Conservation (phyloP, 2,888 invertebrate genomes). For the Molanna angustata region DNA sequence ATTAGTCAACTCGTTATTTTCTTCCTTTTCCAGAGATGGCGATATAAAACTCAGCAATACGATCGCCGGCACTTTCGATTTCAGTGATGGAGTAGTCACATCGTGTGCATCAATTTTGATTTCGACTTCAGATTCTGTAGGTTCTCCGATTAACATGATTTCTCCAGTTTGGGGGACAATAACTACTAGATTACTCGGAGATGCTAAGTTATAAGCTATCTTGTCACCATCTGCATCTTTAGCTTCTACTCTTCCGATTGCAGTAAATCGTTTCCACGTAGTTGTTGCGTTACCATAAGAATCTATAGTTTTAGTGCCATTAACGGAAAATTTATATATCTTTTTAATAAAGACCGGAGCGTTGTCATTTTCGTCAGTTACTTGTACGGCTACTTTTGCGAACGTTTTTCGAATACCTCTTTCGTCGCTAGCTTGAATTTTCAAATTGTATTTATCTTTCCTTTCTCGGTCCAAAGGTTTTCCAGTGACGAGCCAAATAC, state of each 20-base stretch:
- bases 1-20: slow-evolving; percentile 53
- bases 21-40: slow-evolving; percentile 46
- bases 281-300: slow-evolving; percentile 59
- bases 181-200: slow-evolving; percentile 78
- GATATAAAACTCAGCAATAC: slow-evolving; percentile 72
- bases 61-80: slow-evolving; percentile 68
- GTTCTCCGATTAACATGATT: slow-evolving; percentile 78
- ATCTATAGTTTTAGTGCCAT: slow-evolving; percentile 58
- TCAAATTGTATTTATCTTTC: slow-evolving; percentile 67
- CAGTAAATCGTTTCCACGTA: slow-evolving; percentile 74
- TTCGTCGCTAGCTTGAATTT: slow-evolving; percentile 77
- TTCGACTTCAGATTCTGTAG: slow-evolving; percentile 64
- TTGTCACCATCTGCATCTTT: slow-evolving; percentile 89
- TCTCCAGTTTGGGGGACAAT: slow-evolving; percentile 93
- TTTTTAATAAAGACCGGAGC: slow-evolving; percentile 78
- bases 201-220: slow-evolving; percentile 80
- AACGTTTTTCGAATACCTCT: slow-evolving; percentile 78
- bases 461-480: slow-evolving; percentile 77
- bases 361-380: slow-evolving; percentile 91
- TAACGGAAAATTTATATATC: slow-evolving; percentile 74
- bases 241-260: slow-evolving; percentile 82
- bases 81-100: slow-evolving; percentile 68
- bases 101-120: slow-evolving; percentile 82
- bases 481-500: slow-evolving; percentile 73
- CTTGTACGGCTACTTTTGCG: slow-evolving; percentile 71